Conservation (phyloP, 2,797 vertebrate species). For the Darevskia mixta region DNA sequence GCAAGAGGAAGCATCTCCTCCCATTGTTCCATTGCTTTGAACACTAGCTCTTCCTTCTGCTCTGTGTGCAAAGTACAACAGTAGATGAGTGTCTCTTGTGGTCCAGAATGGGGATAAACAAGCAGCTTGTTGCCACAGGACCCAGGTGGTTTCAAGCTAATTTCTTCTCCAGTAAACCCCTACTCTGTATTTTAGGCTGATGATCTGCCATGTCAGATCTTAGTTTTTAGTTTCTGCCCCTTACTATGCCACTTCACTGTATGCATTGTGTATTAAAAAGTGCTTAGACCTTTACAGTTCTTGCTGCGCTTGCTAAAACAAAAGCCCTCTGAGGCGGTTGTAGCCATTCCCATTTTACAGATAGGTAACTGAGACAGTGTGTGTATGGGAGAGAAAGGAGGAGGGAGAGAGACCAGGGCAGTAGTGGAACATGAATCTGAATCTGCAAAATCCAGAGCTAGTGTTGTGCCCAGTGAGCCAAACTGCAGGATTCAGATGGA, state of each 20-base stretch:
- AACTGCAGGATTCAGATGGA: not conserved
- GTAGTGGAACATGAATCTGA: not conserved
- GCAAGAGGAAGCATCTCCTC: not conserved
- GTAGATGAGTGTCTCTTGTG: not conserved
- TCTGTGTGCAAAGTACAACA: not conserved
- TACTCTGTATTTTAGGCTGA: not conserved
- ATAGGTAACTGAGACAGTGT: not conserved
- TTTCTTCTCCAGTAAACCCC: no score
- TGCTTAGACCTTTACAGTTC: not conserved
- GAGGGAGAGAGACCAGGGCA: not conserved
- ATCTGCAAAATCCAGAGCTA: not conserved
- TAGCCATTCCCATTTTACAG: not conserved
- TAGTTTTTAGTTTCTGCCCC: not conserved
- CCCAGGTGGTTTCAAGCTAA: fast-evolving
- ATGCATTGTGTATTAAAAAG: not conserved
- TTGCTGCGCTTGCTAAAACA: not conserved
- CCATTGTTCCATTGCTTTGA: not conserved
- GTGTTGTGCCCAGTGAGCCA: not conserved
- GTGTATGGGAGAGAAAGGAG: no score
- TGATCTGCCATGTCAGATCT: no score
- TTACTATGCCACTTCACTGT: not conserved
- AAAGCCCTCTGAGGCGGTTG: not conserved
- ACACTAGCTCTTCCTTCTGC: not conserved
- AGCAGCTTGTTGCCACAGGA: not conserved
- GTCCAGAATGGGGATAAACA: not conserved